Conservation (phyloP, 2,113 vertebrate species). For the Dasyurus viverrinus region DNA sequence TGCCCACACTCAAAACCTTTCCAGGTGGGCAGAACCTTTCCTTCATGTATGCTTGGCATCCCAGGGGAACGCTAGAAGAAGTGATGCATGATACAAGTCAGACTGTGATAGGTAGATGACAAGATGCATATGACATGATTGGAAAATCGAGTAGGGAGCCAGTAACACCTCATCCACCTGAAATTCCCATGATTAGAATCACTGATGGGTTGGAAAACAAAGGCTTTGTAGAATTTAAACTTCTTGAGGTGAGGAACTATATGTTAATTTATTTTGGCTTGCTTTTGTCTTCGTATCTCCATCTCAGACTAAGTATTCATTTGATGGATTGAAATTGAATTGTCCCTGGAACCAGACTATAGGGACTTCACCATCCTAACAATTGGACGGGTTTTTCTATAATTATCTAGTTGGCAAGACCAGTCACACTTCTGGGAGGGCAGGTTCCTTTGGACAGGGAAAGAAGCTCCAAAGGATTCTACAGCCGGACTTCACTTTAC, state of each 20-base stretch:
- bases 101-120: neutral
- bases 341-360: neutral
- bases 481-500: conserved; percentile 60
- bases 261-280: neutral
- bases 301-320: neutral
- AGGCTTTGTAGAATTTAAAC: neutral
- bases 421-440: conserved; percentile 55
- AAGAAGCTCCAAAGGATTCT: neutral
- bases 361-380: neutral
- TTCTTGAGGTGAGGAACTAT: neutral
- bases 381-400: conserved; percentile 39
- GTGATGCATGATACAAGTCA: neutral
- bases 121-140: neutral
- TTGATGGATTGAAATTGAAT: neutral
- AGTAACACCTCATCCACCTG: neutral
- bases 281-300: neutral
- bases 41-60: neutral
- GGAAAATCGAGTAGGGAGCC: neutral
- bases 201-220: neutral
- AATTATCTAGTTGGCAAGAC: conserved; percentile 62
- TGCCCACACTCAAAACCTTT: neutral
- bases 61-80: neutral
- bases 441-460: neutral
- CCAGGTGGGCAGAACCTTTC: neutral
- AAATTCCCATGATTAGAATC: neutral